phyloP scores from a whole-genome alignment of 1,140 invertebrate genomes.

The Parasteatoda tepidariorum region DNA sequence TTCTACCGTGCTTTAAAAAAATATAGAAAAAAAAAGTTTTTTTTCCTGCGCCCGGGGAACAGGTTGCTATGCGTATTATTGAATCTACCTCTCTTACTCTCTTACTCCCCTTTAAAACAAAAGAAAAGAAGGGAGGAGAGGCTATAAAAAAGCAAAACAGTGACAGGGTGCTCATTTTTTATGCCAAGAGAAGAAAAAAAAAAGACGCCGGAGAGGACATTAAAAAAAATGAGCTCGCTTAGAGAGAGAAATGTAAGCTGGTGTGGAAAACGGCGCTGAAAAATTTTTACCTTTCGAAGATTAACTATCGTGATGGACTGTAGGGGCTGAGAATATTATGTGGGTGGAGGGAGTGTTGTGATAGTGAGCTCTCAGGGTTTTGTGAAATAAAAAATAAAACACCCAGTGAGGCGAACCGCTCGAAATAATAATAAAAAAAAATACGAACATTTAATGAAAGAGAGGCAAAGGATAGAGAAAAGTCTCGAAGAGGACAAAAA shows the following conservation, averaged over 20 bases:
- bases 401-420: not conserved
- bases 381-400: not conserved
- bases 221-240: not conserved
- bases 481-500: not conserved
- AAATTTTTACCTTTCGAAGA: constrained; percentile 51
- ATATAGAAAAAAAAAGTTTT: too few species aligned
- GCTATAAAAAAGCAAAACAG: constrained; percentile 47
- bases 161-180: constrained; percentile 49
- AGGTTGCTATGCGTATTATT: constrained; percentile 2
- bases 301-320: constrained; percentile 56
- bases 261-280: not conserved
- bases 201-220: not conserved
- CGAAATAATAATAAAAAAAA: not conserved
- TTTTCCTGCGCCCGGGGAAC: not conserved
- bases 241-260: not conserved
- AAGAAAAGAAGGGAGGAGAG: not conserved
- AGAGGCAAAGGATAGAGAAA: not conserved
- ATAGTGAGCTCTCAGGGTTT: not conserved
- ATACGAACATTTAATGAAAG: constrained; percentile 16
- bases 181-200: constrained; percentile 14
- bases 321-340: not conserved
- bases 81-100: not conserved
- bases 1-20: too few species aligned
- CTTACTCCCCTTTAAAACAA: not conserved
- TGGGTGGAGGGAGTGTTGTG: not conserved